Percentiles rank a stretch among this genome's conserved stretches.
Evolutionary conservation across 2,888 invertebrate genomes (phyloP).

Genomic region (Hyles lineata): DNA sequence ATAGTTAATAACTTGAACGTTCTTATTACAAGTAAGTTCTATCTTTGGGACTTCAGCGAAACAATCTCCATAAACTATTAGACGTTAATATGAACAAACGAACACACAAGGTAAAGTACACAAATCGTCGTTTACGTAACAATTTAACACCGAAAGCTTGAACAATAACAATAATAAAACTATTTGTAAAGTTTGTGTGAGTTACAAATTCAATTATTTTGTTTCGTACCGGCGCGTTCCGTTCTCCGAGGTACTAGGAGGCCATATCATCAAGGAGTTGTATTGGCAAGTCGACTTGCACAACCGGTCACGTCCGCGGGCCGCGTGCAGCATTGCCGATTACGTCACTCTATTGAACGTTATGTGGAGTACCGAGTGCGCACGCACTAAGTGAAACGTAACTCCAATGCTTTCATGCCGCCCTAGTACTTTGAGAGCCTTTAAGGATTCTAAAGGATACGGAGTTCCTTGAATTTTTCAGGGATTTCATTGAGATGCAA

Average conservation of each 20-base stretch:
- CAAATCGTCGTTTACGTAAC: slow-evolving; percentile 17
- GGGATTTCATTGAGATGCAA: background rate
- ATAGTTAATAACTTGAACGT: too few relatives aligned
- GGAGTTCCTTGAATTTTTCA: slow-evolving; percentile 10
- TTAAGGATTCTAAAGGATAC: slow-evolving; percentile 73
- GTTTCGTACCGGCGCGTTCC: slow-evolving; percentile 17
- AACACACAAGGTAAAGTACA: slow-evolving; percentile 14
- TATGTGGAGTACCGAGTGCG: slow-evolving; percentile 69
- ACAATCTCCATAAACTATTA: slow-evolving; percentile 2
- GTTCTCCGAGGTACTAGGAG: slow-evolving; percentile 66
- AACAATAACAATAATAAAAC: background rate
- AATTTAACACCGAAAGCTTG: slow-evolving; percentile 1
- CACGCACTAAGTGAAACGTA: slow-evolving; percentile 58
- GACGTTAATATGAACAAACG: background rate
- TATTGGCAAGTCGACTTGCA: slow-evolving; percentile 75
- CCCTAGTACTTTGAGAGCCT: slow-evolving; percentile 69
- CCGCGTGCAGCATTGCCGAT: slow-evolving; percentile 76
- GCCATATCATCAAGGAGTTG: slow-evolving; percentile 58
- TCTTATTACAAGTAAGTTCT: too few relatives aligned
- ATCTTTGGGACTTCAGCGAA: background rate
- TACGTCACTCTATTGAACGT: slow-evolving; percentile 80
- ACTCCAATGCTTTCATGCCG: slow-evolving; percentile 60
- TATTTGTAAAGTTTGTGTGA: background rate
- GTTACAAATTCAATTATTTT: slow-evolving; percentile 18
- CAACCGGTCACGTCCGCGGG: slow-evolving; percentile 71